These are phyloP conservation scores for Sinocyclocheilus anophthalmus DNA, from an alignment of 2,113 vertebrate genomes.

Conservation along the genomic window DNA sequence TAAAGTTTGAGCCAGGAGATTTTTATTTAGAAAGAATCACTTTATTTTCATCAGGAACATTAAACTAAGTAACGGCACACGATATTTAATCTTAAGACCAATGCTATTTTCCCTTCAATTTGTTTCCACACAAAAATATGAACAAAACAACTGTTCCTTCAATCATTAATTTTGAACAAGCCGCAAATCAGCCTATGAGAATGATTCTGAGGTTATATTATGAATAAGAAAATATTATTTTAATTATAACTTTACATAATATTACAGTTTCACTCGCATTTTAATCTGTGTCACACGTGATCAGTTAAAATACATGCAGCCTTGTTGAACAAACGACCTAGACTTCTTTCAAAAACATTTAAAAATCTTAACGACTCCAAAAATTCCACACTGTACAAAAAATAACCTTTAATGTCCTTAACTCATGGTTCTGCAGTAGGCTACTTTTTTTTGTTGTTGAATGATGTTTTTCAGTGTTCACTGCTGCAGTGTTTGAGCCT, in stretches of 20 bases:
- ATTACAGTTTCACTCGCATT: no score
- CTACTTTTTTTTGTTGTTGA: neutral
- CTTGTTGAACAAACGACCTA: neutral
- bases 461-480: neutral
- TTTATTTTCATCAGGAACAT: neutral
- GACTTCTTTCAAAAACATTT: no score
- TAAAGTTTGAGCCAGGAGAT: neutral
- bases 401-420: neutral
- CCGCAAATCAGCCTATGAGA: neutral
- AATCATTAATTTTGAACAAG: no score
- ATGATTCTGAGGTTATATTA: neutral
- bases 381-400: neutral
- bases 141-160: no score
- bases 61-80: neutral
- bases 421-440: neutral
- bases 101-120: neutral
- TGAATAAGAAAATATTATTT: neutral
- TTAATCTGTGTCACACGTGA: neutral
- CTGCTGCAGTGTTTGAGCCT: neutral
- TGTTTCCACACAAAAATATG: no score
- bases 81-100: neutral
- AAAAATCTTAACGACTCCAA: neutral
- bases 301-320: neutral
- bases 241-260: neutral
- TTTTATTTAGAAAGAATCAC: neutral